These are phyloP conservation scores for Encarsia formosa DNA, from an alignment of 2,888 invertebrate genomes.

Conservation along the genomic window DNA sequence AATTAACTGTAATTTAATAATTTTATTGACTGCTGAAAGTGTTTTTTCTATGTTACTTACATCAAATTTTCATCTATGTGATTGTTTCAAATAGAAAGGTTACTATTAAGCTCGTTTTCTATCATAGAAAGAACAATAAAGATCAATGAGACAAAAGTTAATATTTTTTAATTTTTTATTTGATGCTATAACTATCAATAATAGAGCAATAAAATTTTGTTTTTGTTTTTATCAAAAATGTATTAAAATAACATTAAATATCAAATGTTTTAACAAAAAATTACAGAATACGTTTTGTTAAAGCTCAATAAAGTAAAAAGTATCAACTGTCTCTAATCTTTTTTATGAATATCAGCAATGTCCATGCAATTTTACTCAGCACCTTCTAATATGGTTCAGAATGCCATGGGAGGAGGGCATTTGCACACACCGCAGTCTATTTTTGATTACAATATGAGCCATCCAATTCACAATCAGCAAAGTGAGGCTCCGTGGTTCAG, in stretches of 20 bases:
- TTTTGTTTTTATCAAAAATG: background rate
- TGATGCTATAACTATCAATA: background rate
- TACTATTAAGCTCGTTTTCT: no score
- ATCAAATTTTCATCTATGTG: no score
- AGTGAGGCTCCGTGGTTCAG: conserved; percentile 38
- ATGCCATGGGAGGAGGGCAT: conserved; percentile 43
- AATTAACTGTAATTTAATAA: no score
- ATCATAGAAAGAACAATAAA: conserved; percentile 1
- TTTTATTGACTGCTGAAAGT: no score
- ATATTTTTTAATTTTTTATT: conserved; percentile 4
- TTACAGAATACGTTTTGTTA: background rate
- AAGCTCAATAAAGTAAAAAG: conserved; percentile 7
- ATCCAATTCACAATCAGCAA: conserved; percentile 35
- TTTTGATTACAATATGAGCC: conserved; percentile 48
- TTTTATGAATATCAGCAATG: conserved; percentile 24
- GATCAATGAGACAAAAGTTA: conserved; percentile 14
- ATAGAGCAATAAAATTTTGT: background rate
- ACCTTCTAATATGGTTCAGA: conserved; percentile 32
- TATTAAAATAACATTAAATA: background rate
- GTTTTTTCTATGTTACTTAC: no score
- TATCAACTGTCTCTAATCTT: conserved; percentile 13
- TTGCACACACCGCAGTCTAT: conserved; percentile 45
- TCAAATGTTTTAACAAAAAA: background rate
- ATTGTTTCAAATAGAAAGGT: no score
- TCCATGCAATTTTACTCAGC: conserved; percentile 31